Evolutionary conservation across 2,888 invertebrate genomes (phyloP).

Genomic region (Troilus luridus): DNA sequence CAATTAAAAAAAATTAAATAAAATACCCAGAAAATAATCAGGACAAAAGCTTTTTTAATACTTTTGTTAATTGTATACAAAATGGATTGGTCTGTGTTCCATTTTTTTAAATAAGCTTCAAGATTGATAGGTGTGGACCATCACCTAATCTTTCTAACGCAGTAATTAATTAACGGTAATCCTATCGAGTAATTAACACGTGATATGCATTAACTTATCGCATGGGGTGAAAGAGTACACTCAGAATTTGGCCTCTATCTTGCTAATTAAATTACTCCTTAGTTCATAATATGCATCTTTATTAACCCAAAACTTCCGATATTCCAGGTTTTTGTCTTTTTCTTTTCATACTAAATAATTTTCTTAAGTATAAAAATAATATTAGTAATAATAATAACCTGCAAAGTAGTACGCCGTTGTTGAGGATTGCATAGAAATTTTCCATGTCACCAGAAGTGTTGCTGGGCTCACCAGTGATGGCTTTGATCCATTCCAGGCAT

Average conservation of each 20-base stretch:
- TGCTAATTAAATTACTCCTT: not conserved
- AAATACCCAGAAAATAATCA: too few relatives aligned
- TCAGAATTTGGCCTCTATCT: not conserved
- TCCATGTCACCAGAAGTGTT: conserved; percentile 92
- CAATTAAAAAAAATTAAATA: too few relatives aligned
- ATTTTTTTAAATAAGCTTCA: not conserved
- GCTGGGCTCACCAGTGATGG: conserved; percentile 87
- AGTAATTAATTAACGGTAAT: not conserved
- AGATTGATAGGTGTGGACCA: not conserved
- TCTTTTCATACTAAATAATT: not conserved
- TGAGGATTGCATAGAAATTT: conserved; percentile 91
- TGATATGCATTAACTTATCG: not conserved
- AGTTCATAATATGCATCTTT: not conserved
- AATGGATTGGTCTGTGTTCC: not conserved
- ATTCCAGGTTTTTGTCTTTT: not conserved
- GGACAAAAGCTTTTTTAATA: too few relatives aligned
- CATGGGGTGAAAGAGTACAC: not conserved
- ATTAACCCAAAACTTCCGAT: not conserved
- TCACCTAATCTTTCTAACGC: not conserved
- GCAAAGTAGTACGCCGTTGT: conserved; percentile 92
- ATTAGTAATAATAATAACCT: conserved; percentile 74
- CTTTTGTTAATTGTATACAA: not conserved
- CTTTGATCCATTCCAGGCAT: conserved; percentile 92
- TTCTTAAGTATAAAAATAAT: not conserved
- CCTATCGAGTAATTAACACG: not conserved